phyloP scores from a whole-genome alignment of 2,888 invertebrate species.

The Scaptomyza tumidula region DNA sequence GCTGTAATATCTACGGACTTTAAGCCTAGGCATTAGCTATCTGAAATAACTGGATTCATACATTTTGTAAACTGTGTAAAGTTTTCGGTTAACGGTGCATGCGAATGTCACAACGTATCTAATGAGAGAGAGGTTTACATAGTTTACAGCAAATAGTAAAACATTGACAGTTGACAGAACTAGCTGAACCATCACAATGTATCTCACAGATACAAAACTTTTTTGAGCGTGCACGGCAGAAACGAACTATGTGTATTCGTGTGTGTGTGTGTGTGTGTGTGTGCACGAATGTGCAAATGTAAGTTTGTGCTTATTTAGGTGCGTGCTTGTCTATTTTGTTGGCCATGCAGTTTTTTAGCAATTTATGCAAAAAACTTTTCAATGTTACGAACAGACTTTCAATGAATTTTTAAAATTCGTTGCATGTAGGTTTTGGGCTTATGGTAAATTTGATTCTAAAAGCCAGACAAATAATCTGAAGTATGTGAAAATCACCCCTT shows the following conservation, averaged over 20 bases:
- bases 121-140: constrained; percentile 29
- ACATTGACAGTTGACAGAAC: constrained; percentile 45
- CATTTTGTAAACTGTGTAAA: constrained; percentile 1
- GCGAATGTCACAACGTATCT: constrained; percentile 29
- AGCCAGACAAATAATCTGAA: constrained; percentile 42
- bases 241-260: constrained; percentile 7
- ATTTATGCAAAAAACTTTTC: constrained; percentile 53
- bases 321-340: constrained; percentile 49
- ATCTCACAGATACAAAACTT: constrained; percentile 66
- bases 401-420: constrained; percentile 35
- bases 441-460: constrained; percentile 64
- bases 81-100: constrained; percentile 21
- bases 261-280: constrained; percentile 6
- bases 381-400: constrained; percentile 30
- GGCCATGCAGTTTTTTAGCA: constrained; percentile 43
- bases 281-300: constrained; percentile 10
- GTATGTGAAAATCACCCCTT: too few relatives aligned
- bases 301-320: constrained; percentile 26
- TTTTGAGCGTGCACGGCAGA: constrained; percentile 53
- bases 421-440: constrained; percentile 39
- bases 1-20: constrained; percentile 57
- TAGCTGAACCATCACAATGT: constrained; percentile 34
- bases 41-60: constrained; percentile 11
- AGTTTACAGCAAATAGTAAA: constrained; percentile 54
- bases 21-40: constrained; percentile 45